Base-by-base conservation (phyloP, 2,888 invertebrate species). In the Holacanthella duospinosa region DNA sequence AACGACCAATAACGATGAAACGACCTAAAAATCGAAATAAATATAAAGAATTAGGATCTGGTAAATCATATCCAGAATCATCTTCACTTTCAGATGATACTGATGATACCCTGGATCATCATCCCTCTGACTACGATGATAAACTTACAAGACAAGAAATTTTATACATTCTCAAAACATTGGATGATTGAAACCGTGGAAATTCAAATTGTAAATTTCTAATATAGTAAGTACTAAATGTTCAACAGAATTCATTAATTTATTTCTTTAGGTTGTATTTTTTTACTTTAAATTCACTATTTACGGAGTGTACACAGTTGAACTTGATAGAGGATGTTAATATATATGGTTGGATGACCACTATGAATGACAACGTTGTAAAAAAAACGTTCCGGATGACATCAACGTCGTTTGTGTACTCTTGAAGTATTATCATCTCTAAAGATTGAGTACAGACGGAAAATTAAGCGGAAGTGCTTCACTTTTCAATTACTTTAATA, bases 91-190 rank as follows among this genome's bases (percentile, higher is more conserved):
- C 36, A 36, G 16, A 36, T 6, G 16, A 36, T 12, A 36, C 36
- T 36, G 16, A 16, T 36, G 48, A 9, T 16, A 21, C 12, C 21
- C 4, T 4, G 4, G n/a, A 29, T 26, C 16, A 12, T 9, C 9
- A 28, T 25, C 27, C 24, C 6, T 4, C 19, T 12, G 27, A 9
- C 4, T 27, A 25, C 55, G 29, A 55, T 55, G 58, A 58, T 16
- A 36, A 29, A 9, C 24, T 58, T 3, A 58, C 58, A 24, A 29
- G 24, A 36, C 29, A 58, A 24, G 58, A 58, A 58, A 58, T 58
- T 28, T 16, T 58, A 9, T 36, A 58, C 29, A 29, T 58, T n/a
- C 54, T 53, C 1, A 27, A 60, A 21, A 60, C 26, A 16, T 19
- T 12, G 12, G 28, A 60, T 27, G 24, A 44, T 43, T 27, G 12